Conservation (phyloP, 2,888 invertebrate species). For the Lasius fuliginosus region DNA sequence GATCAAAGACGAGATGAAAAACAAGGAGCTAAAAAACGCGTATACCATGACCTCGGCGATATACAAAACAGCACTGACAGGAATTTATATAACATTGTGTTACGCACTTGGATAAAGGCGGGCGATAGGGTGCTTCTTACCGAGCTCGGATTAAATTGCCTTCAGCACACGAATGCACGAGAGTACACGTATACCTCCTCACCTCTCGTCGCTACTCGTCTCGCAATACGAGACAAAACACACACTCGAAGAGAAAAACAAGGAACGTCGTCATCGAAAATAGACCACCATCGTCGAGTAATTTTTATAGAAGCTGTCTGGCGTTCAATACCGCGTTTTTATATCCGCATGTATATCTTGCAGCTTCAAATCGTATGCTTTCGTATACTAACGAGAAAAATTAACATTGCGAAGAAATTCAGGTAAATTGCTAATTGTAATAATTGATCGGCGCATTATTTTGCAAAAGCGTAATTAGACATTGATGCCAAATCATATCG, state of each 20-base stretch:
- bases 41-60: no score
- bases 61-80: no score
- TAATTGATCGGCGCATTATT: background rate
- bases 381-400: background rate
- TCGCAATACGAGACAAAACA: constrained; percentile 50
- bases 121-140: constrained; percentile 52
- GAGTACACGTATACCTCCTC: background rate
- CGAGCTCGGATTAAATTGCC: constrained; percentile 40
- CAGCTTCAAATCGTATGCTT: background rate
- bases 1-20: no score
- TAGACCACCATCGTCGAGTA: constrained; percentile 57
- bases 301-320: background rate
- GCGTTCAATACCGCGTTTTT: background rate
- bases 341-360: background rate
- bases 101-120: constrained; percentile 36
- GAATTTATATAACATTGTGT: constrained; percentile 71
- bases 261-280: constrained; percentile 57
- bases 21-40: no score
- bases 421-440: background rate
- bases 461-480: background rate
- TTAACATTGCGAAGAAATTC: background rate
- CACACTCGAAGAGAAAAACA: constrained; percentile 45
- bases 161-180: constrained; percentile 18
- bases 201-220: background rate
- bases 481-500: background rate